Evolutionary conservation across 2,888 invertebrate genomes (phyloP).

Genomic region (Volucella inanis): DNA sequence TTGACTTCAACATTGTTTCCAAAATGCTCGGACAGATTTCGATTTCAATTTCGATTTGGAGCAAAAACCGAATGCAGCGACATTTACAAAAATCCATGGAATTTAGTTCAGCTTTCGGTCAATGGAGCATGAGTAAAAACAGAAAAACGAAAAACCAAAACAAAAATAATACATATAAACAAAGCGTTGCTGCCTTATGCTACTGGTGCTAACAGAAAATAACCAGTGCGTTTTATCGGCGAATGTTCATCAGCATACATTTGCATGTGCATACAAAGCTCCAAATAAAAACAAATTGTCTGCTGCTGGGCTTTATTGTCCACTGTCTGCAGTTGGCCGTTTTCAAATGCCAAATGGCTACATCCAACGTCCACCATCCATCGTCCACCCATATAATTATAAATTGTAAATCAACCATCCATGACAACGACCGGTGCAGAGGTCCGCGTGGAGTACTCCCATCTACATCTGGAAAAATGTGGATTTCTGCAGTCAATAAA

Average conservation of each 20-base stretch:
- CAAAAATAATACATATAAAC: neutral
- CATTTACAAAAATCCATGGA: conserved; percentile 6
- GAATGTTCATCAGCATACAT: conserved; percentile 38
- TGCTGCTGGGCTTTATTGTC: conserved; percentile 34
- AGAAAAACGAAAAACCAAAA: neutral
- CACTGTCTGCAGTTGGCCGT: neutral
- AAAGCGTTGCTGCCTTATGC: too few species aligned
- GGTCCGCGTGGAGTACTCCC: conserved; percentile 4
- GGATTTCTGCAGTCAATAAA: conserved; percentile 6
- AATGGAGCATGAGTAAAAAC: neutral
- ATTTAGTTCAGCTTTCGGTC: conserved; percentile 13
- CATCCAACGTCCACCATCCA: conserved; percentile 8
- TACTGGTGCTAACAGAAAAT: conserved; percentile 25
- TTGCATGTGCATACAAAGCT: neutral
- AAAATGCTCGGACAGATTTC: neutral
- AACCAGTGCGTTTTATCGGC: conserved; percentile 54
- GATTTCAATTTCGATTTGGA: neutral
- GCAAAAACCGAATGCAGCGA: neutral
- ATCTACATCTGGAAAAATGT: conserved; percentile 18
- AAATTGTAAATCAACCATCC: neutral
- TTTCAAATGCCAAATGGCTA: conserved; percentile 19
- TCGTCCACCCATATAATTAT: neutral
- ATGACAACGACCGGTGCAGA: neutral
- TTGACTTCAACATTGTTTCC: conserved; percentile 4
- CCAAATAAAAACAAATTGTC: conserved; percentile 42